Evolutionary conservation across 2,797 vertebrate species (phyloP).

Genomic region (Sebastes hubbsi): DNA sequence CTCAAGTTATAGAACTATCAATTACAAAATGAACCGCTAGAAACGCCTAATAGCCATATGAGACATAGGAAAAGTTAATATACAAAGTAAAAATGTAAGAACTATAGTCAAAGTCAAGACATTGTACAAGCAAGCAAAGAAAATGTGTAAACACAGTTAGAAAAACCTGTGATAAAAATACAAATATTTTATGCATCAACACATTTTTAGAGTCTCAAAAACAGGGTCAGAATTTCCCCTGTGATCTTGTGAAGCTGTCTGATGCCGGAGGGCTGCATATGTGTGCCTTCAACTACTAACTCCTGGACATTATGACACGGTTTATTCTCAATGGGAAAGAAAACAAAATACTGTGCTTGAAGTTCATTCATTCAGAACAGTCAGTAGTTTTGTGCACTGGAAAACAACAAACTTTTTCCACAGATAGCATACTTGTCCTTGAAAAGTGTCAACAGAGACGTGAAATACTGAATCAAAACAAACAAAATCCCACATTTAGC

Average conservation of each 20-base stretch:
- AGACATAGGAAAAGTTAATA: not conserved
- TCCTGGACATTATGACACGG: not conserved
- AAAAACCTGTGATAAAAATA: not conserved
- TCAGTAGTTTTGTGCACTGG: not conserved
- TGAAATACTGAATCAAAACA: not conserved
- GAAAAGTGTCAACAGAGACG: not conserved
- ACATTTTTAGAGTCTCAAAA: not conserved
- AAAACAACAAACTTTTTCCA: not conserved
- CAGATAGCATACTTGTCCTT: slow-evolving; percentile 28
- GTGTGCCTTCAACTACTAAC: not conserved
- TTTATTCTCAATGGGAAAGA: slow-evolving; percentile 7
- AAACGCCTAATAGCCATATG: not conserved
- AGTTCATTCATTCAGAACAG: not conserved
- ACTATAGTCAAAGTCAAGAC: not conserved
- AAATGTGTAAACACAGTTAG: not conserved
- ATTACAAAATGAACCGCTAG: not conserved
- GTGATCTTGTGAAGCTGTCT: not conserved
- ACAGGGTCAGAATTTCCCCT: not conserved
- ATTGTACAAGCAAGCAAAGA: not conserved
- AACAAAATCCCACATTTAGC: not conserved
- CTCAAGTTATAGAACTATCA: not conserved
- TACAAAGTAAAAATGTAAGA: not conserved
- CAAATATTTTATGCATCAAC: not conserved
- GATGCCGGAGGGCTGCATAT: not conserved
- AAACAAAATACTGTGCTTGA: not conserved